phyloP scores from a whole-genome alignment of 1,140 invertebrate genomes.

The Tribolium castaneum region DNA sequence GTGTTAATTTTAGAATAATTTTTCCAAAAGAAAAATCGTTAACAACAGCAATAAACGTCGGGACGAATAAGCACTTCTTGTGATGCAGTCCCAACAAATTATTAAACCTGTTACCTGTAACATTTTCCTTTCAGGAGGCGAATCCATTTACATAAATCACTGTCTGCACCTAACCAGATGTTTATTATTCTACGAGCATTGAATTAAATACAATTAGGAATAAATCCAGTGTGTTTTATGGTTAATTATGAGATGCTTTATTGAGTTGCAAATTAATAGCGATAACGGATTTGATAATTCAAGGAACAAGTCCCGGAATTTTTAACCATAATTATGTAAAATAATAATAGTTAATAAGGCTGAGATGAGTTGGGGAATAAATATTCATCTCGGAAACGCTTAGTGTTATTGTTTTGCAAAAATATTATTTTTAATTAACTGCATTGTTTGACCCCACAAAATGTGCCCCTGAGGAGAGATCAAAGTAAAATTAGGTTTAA shows the following conservation, averaged over 20 bases:
- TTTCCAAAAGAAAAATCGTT: not conserved
- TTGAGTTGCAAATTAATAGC: not conserved
- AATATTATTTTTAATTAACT: no score
- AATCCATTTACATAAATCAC: conserved; percentile 12
- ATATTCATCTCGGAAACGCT: no score
- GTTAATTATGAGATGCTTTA: not conserved
- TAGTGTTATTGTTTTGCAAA: no score
- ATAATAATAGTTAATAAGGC: no score
- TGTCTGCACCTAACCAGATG: not conserved
- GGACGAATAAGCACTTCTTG: not conserved
- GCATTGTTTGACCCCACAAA: no score
- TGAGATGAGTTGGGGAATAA: no score
- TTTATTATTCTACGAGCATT: not conserved
- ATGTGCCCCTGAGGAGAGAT: no score
- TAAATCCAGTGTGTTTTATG: not conserved
- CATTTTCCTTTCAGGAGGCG: not conserved
- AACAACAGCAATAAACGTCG: not conserved
- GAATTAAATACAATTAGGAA: not conserved
- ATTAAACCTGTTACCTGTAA: not conserved
- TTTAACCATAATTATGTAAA: no score
- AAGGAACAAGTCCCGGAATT: no score
- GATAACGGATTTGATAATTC: not conserved
- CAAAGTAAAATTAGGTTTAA: no score
- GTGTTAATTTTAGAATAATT: no score
- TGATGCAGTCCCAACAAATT: conserved; percentile 3